phyloP scores from a whole-genome alignment of 2,888 invertebrate genomes.

The Octodonta nipae region DNA sequence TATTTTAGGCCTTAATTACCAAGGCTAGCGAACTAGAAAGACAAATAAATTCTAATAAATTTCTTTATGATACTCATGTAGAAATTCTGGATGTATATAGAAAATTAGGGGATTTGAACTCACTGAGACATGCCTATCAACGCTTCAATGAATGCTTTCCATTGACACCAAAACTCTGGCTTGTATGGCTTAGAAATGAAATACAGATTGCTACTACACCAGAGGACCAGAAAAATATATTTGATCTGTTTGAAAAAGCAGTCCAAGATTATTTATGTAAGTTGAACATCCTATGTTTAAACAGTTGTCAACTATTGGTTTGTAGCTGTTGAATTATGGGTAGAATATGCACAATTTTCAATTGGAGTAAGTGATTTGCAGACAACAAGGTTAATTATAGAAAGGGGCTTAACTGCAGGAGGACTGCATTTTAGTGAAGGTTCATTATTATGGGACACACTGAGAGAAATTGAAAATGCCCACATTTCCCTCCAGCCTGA shows the following conservation, averaged over 20 bases:
- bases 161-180: conserved; percentile 65
- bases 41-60: conserved; percentile 49
- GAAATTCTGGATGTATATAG: conserved; percentile 47
- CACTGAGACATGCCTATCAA: conserved; percentile 59
- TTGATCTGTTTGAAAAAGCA: conserved; percentile 47
- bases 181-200: conserved; percentile 49
- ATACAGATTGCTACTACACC: conserved; percentile 37
- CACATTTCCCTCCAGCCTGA: conserved; percentile 32
- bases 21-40: conserved; percentile 43
- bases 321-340: conserved; percentile 49
- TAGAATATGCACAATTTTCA: conserved; percentile 48
- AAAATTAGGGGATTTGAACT: conserved; percentile 57
- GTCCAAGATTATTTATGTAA: conserved; percentile 54
- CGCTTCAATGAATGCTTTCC: conserved; percentile 59
- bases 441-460: conserved; percentile 66
- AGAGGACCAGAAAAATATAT: conserved; percentile 38
- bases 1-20: too few species aligned
- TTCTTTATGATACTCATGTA: conserved; percentile 58
- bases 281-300: conserved; percentile 9
- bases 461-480: conserved; percentile 58
- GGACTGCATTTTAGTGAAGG: conserved; percentile 66
- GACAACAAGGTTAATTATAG: conserved; percentile 41
- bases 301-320: conserved; percentile 9
- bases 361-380: conserved; percentile 33
- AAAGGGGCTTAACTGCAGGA: conserved; percentile 51